Base-by-base conservation (phyloP, 1,140 invertebrate species). In the Euwallacea similis region DNA sequence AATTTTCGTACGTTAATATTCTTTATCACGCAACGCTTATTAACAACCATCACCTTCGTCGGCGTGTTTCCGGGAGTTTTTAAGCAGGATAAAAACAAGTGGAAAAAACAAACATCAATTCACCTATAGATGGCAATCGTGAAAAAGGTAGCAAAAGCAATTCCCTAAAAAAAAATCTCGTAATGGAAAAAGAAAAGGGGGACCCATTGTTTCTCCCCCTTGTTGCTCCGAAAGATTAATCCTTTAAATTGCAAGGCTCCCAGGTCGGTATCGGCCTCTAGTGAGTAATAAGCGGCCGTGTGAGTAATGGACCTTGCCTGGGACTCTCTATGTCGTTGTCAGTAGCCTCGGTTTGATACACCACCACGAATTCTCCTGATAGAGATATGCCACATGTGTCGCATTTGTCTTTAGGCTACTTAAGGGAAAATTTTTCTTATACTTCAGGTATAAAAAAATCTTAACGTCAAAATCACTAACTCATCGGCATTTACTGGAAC, bases 211-310 rank as follows among this genome's bases (percentile, higher is more conserved):
- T 15, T 62, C 56, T 21, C 8, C 56, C 60, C 13, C 64, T 68
- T 68, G 44, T 60, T 68, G 66, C 43, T 60, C 42, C n/a, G 15
- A 68, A 68, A 60, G 56, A 60, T 68, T 60, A 68, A 60, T 68
- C 56, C 56, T 68, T 60, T 68, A 68, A 68, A 68, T 68, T 68
- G 56, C 66, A 68, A 67, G 55, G 58, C 44, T 58, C 66, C 66
- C 21, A n/a, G 47, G 42, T 56, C 16, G 58, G 60, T 73, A 73
- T 73, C 15, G 71, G 71, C 66, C 71, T 68, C 71, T 47, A 46
- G 65, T 68, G 71, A 68, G 55, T 73, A 73, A 73, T 73, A 73
- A 66, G 66, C 59, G 66, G 71, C 66, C 66, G 42, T 63, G 58
- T 73, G 71, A 73, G 60, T 47, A 64, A 73, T 73, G 47, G 71